Evolutionary conservation across 2,797 vertebrate species (phyloP), one percentile per base, ranked within the genome.

Genomic region (Sphaeramia orbicularis): DNA sequence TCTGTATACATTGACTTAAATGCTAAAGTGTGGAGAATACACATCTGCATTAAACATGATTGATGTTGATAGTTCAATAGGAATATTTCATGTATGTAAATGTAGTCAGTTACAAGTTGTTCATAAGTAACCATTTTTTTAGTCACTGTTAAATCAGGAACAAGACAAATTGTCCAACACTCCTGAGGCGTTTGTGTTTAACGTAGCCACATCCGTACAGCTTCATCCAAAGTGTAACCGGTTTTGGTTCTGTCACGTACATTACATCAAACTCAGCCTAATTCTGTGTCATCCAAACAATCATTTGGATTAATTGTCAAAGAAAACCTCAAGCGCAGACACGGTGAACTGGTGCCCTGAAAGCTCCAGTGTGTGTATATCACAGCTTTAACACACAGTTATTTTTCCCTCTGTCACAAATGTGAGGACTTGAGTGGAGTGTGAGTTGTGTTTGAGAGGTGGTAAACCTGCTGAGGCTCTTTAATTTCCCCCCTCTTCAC

Each of bases 391-490:
- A 60, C 4, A 2, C 27, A 1, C 50, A 15, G 55, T 72, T 86
- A 86, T 88, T 92, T 91, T 88, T 70, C 83, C 69, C 72, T 68
- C 88, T 90, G 86, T 93, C 89, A 88, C 74, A 85, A 77, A 84
- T 67, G 73, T 66, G 75, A 86, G 66, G 84, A 78, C 83, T 86
- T 66, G 83, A 81, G 80, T 86, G 80, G 82, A 88, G 89, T 77
- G 76, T 86, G 87, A 84, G 86, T 91, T 90, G 85, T 85, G 89
- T 92, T 91, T 93, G 89, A 92, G 90, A 88, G 89, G 89, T 89
- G 90, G 89, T 90, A 90, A 91, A 93, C 85, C 91, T 86, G 86
- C 90, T 77, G 91, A 90, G 91, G 87, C 89, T 93, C 89, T 91
- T 92, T 90, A 90, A 93, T 93, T 93, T 83, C 84, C 90, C 88